These are phyloP conservation scores for Philonicus albiceps DNA, from an alignment of 2,888 invertebrate species.

Conservation along the genomic window DNA sequence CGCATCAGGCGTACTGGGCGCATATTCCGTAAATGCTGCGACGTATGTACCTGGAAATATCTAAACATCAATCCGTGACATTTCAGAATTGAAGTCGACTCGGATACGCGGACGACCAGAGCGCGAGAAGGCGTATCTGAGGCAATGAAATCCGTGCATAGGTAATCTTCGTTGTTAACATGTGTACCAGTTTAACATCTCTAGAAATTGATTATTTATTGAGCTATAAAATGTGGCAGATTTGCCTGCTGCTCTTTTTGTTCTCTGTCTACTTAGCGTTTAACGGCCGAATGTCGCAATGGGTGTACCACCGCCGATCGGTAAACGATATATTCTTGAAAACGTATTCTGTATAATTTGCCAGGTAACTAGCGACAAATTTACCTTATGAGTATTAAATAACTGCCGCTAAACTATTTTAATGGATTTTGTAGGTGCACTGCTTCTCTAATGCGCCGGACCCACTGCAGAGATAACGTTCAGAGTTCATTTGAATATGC, in stretches of 20 bases:
- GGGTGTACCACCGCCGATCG: slow-evolving; percentile 22
- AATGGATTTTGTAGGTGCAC: slow-evolving; percentile 38
- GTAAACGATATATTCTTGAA: background rate
- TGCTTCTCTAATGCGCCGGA: slow-evolving; percentile 22
- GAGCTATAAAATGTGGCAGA: slow-evolving; percentile 29
- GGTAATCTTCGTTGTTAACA: slow-evolving; percentile 40
- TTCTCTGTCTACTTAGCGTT: slow-evolving; percentile 19
- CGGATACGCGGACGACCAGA: background rate
- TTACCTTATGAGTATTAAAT: slow-evolving; percentile 38
- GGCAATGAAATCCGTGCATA: slow-evolving; percentile 35
- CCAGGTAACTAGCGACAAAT: slow-evolving; percentile 41
- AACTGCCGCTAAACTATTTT: slow-evolving; percentile 36
- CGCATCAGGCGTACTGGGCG: background rate
- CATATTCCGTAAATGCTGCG: background rate
- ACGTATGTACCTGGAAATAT: background rate
- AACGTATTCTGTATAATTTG: slow-evolving; percentile 27
- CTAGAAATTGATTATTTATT: slow-evolving; percentile 40
- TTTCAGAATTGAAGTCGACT: slow-evolving; percentile 21
- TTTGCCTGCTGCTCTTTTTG: background rate
- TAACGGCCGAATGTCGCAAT: slow-evolving; percentile 34
- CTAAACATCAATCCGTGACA: slow-evolving; percentile 25
- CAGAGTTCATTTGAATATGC: slow-evolving; percentile 26
- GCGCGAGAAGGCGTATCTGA: slow-evolving; percentile 13
- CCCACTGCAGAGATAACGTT: slow-evolving; percentile 27
- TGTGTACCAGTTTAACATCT: slow-evolving; percentile 37